Evolutionary conservation across 2,113 vertebrate species (phyloP).

Genomic region (Colaptes auratus): DNA sequence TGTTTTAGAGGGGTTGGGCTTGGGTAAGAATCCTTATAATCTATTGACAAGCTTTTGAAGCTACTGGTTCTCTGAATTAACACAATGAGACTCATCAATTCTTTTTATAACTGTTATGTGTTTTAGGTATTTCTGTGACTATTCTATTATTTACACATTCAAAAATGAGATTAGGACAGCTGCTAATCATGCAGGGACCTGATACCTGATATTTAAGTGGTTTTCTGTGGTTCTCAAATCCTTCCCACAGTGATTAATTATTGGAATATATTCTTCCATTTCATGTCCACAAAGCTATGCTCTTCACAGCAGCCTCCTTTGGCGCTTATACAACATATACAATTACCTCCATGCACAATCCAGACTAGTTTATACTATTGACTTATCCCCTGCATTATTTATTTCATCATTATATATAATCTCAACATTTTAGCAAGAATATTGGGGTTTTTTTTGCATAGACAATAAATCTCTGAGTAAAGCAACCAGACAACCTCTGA

Average conservation of each 20-base stretch:
- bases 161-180: background rate
- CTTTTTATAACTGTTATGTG: background rate
- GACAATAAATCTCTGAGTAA: background rate
- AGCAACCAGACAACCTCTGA: background rate
- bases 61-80: background rate
- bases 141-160: background rate
- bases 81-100: background rate
- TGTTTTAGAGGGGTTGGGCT: rapidly evolving
- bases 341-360: background rate
- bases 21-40: background rate
- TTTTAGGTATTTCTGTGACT: background rate
- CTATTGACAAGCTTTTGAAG: background rate
- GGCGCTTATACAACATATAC: background rate
- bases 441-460: background rate
- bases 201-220: background rate
- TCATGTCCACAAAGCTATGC: background rate
- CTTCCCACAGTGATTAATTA: background rate
- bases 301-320: background rate
- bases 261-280: background rate
- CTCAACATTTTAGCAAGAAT: background rate
- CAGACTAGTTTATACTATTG: background rate
- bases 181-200: background rate
- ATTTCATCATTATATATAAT: background rate
- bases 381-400: background rate
- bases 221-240: background rate